Conservation (phyloP, 2,888 invertebrate species). For the Callinectes sapidus region DNA sequence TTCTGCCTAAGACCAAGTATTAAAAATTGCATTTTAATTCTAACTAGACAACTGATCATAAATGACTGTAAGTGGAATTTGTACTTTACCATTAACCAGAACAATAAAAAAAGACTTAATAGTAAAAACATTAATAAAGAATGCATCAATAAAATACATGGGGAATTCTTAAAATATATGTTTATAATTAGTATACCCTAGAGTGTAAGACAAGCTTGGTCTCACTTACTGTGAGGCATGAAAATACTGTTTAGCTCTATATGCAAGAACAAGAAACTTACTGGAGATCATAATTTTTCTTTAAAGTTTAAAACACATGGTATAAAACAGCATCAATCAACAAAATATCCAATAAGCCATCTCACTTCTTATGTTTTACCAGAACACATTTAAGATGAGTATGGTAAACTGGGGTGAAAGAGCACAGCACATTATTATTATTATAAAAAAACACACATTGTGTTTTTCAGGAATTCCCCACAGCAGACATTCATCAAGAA, state of each 20-base stretch:
- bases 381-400: not conserved
- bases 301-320: slow-evolving; percentile 44
- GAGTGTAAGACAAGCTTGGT: slow-evolving; percentile 25
- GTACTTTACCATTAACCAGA: slow-evolving; percentile 60
- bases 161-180: not conserved
- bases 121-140: slow-evolving; percentile 5
- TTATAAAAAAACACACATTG: not conserved
- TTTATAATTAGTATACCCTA: slow-evolving; percentile 36
- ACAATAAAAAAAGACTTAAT: slow-evolving; percentile 28
- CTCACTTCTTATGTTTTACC: not conserved
- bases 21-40: slow-evolving; percentile 23
- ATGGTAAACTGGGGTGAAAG: slow-evolving; percentile 43
- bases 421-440: slow-evolving; percentile 45
- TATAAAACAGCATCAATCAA: slow-evolving; percentile 16
- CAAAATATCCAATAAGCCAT: slow-evolving; percentile 6
- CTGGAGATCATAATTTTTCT: slow-evolving; percentile 47
- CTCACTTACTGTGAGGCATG: slow-evolving; percentile 13
- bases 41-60: slow-evolving; percentile 40
- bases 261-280: slow-evolving; percentile 56
- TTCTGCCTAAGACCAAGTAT: not conserved
- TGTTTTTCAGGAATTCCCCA: slow-evolving; percentile 40
- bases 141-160: slow-evolving; percentile 3
- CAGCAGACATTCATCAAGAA: slow-evolving; percentile 48
- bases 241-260: slow-evolving; percentile 49
- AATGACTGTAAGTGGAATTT: slow-evolving; percentile 56